Evolutionary conservation across 2,113 vertebrate genomes (phyloP).

Genomic region (Uria lomvia): DNA sequence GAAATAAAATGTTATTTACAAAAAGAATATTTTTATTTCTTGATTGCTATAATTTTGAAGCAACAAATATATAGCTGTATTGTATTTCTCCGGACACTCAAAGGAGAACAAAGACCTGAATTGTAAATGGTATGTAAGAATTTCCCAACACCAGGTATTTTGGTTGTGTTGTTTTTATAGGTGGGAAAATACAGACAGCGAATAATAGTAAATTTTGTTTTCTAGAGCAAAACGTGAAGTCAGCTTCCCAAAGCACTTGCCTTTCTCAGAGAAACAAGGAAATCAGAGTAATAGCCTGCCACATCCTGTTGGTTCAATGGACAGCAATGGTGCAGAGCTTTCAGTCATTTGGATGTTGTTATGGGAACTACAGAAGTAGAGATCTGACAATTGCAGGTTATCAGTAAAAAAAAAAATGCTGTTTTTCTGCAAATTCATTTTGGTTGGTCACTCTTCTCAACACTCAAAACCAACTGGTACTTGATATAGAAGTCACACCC

Average conservation of each 20-base stretch:
- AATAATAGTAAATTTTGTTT: not conserved
- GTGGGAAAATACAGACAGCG: not conserved
- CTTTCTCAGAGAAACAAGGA: not conserved
- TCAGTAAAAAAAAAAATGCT: not conserved
- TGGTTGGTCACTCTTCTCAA: constrained; percentile 23
- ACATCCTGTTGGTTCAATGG: not conserved
- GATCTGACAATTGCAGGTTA: constrained; percentile 33
- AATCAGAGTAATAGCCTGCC: not conserved
- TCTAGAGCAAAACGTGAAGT: not conserved
- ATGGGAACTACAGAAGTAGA: constrained; percentile 66
- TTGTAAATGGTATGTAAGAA: not conserved
- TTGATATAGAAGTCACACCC: not conserved
- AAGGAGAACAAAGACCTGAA: not conserved
- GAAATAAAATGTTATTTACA: not conserved
- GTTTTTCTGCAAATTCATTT: constrained; percentile 34
- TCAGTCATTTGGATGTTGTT: constrained; percentile 66
- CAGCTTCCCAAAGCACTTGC: not conserved
- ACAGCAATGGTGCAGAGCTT: not conserved
- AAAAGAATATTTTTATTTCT: not conserved
- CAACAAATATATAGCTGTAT: not conserved
- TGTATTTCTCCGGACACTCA: not conserved
- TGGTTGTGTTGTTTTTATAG: not conserved
- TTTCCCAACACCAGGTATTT: not conserved
- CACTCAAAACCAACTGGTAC: not conserved
- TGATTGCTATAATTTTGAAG: not conserved